These are phyloP conservation scores for Buathra laborator DNA, from an alignment of 2,888 invertebrate species.

Conservation along the genomic window DNA sequence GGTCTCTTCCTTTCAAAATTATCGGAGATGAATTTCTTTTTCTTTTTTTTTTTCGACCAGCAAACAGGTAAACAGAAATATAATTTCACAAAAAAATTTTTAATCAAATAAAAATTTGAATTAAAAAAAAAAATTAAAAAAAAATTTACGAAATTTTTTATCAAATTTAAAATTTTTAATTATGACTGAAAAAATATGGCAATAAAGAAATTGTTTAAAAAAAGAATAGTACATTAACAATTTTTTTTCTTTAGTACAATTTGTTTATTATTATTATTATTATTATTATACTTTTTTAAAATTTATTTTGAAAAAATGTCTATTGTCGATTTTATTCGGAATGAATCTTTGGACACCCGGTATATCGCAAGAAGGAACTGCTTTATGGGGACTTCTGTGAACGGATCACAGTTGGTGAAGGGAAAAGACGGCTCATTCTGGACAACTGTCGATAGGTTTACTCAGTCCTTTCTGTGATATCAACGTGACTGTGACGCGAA, in stretches of 20 bases:
- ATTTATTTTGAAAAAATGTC: not conserved
- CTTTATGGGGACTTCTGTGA: not conserved
- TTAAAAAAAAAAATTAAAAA: too few relatives aligned
- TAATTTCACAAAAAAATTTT: too few relatives aligned
- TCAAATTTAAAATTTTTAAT: too few relatives aligned
- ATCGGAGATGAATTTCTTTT: not conserved
- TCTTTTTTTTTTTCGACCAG: not conserved
- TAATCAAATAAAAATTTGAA: too few relatives aligned
- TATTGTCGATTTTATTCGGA: too few relatives aligned
- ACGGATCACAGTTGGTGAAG: not conserved
- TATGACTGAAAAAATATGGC: too few relatives aligned
- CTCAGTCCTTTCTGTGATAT: not conserved
- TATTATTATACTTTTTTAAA: not conserved
- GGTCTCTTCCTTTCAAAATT: not conserved
- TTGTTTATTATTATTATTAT: not conserved
- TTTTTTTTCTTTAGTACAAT: too few relatives aligned
- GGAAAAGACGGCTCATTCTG: not conserved
- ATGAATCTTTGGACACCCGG: not conserved
- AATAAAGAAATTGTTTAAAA: too few relatives aligned
- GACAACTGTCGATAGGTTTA: constrained; percentile 18
- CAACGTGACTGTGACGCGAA: not conserved
- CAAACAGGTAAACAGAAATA: not conserved
- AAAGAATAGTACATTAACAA: not conserved
- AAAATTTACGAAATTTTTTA: too few relatives aligned
- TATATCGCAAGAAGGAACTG: not conserved